Percentiles rank a stretch among this genome's conserved stretches.
Conservation (phyloP, 2,113 vertebrate genomes). For the Pelobates fuscus region DNA sequence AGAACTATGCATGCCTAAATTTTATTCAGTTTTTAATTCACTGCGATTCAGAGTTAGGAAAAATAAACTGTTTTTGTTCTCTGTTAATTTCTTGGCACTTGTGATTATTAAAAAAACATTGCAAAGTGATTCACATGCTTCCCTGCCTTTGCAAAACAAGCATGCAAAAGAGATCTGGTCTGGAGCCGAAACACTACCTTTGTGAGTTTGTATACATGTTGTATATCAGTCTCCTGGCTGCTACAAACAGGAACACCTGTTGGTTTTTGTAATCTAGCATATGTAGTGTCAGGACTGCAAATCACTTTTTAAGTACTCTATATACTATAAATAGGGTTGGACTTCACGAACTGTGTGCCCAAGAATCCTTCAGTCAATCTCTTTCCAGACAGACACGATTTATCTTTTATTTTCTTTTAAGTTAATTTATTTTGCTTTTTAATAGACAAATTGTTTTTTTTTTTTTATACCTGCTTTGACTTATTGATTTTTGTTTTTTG, state of each 20-base stretch:
- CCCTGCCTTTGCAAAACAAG: too few species aligned
- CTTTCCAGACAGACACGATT: slow-evolving; percentile 17
- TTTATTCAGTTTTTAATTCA: too few species aligned
- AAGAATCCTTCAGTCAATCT: not conserved
- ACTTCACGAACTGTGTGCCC: not conserved
- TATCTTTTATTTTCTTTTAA: not conserved
- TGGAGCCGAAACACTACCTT: too few species aligned
- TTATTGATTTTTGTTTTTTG: slow-evolving; percentile 25
- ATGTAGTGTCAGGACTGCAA: not conserved
- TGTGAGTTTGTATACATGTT: not conserved
- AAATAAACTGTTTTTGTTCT: too few species aligned
- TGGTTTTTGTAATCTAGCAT: not conserved
- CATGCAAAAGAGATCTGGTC: too few species aligned
- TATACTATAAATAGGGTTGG: not conserved
- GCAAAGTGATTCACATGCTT: too few species aligned
- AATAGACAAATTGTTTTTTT: slow-evolving; percentile 26
- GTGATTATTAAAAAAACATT: too few species aligned
- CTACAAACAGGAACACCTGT: slow-evolving; percentile 10
- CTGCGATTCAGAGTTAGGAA: too few species aligned
- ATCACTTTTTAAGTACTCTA: not conserved
- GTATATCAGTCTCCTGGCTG: not conserved
- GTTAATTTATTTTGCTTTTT: too few species aligned
- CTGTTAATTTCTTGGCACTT: too few species aligned
- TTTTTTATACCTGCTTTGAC: not conserved
- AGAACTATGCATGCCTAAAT: too few species aligned